Percentiles rank a stretch among this genome's conserved stretches.
These are phyloP conservation scores for Synergus gifuensis DNA, from an alignment of 2,888 invertebrate genomes.

Conservation along the genomic window DNA sequence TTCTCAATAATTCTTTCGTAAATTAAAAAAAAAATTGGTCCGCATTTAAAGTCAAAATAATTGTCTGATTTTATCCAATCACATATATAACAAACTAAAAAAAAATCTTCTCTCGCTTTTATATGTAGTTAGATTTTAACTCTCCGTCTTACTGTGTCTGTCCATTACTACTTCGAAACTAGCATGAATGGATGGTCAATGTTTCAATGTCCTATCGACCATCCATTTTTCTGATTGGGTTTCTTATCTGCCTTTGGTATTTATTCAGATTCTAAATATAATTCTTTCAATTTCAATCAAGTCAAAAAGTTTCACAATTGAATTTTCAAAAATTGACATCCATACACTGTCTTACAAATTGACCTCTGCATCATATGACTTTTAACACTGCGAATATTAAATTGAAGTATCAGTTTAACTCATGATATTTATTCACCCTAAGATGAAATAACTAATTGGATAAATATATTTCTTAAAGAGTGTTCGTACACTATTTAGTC, in stretches of 20 bases:
- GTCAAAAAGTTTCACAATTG: no score
- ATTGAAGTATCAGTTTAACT: slow-evolving; percentile 1
- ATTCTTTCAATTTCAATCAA: no score
- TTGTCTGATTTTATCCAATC: neutral
- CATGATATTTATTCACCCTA: neutral
- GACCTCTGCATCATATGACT: neutral
- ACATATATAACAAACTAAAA: no score
- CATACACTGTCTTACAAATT: neutral
- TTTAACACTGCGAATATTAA: neutral
- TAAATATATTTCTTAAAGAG: slow-evolving; percentile 10
- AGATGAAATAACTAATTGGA: slow-evolving; percentile 23
- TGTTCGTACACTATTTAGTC: neutral
- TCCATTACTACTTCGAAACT: neutral
- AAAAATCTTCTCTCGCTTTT: neutral
- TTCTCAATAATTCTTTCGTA: no score
- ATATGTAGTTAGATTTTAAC: neutral
- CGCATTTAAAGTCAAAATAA: no score
- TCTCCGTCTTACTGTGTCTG: neutral
- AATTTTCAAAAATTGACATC: no score
- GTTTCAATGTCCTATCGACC: neutral
- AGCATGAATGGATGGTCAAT: neutral
- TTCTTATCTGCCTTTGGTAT: no score
- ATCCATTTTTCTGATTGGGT: no score
- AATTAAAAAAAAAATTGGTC: no score
- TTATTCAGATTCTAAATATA: no score